A percentile compares a stretch with the other conserved stretches of the same genome.
Conservation (phyloP, 2,113 vertebrate species). For the Callithrix jacchus region DNA sequence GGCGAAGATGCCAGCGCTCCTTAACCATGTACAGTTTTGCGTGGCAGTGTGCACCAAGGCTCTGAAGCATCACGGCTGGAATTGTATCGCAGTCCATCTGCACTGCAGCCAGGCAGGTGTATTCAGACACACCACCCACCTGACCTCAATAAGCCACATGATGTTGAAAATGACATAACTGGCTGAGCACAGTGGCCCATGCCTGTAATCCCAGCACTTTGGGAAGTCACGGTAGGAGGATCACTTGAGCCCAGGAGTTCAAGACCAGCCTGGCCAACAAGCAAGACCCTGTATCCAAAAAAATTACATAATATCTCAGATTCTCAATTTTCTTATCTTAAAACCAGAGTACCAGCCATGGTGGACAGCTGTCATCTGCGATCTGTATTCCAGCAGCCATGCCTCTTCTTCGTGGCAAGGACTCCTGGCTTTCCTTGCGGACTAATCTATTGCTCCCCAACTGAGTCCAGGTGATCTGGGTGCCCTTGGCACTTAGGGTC, state of each 20-base stretch:
- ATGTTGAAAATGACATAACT: neutral
- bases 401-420: neutral
- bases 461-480: neutral
- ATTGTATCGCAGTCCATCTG: neutral
- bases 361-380: neutral
- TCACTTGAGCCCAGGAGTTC: too few relatives aligned
- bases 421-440: neutral
- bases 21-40: neutral
- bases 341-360: neutral
- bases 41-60: neutral
- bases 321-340: neutral
- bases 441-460: neutral
- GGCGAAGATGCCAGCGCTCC: neutral
- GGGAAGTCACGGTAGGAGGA: too few relatives aligned
- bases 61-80: neutral
- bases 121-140: accelerated
- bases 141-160: too few relatives aligned
- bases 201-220: too few relatives aligned
- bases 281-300: too few relatives aligned
- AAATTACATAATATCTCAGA: neutral
- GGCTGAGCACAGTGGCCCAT: too few relatives aligned
- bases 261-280: too few relatives aligned
- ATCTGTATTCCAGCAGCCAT: neutral
- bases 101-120: neutral
- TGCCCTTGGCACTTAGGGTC: neutral